Base-by-base conservation (phyloP, 1,140 invertebrate species). In the Sogatella furcifera region DNA sequence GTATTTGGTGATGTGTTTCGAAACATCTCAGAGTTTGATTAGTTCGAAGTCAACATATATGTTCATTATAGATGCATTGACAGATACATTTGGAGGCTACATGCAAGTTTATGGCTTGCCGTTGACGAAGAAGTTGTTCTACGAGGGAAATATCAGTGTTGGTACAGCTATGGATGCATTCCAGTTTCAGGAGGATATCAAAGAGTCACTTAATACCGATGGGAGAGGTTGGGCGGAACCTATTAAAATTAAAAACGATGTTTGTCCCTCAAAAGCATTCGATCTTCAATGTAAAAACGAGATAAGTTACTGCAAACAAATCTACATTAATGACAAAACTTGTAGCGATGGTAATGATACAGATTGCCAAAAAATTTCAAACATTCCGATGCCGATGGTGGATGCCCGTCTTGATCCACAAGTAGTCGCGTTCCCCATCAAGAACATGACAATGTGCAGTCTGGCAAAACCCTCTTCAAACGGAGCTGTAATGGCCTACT, bases 191-290 rank as follows among this genome's bases (percentile, higher is more conserved):
- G 52, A 43, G 8, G 52, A 59, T 1, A 59, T 66, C 34, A 62
- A 63, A 46, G 49, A 31, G 46, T n/a, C 49, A 21, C 52, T 66
- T 17, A 56, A 52, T 15, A 66, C 65, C 5, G 61, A 66, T 43
- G 65, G 65, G 1, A 57, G 55, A 34, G 61, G 61, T 11, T 66
- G 65, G 65, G 54, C 56, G 1, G n/a, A 22, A 14, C 60, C 63
- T 2, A 58, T 62, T 9, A 34, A 43, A n/a, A 55, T 64, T 11
- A 57, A 31, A 41, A 43, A 52, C n/a, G 46, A 17, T 49, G 15
- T 49, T 5, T 49, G 46, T 15, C 46, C 46, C 6, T 9, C 21
- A 19, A 17, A 17, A 11, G 21, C 15, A 11, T 49, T 49, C 9
- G 21, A 49, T 19, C 15, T 49, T 10, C 15, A 49, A 49, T 49